A percentile compares a stretch with the other conserved stretches of the same genome.
Evolutionary conservation across 2,888 invertebrate species (phyloP).

Genomic region (Lasioglossum calceatum): DNA sequence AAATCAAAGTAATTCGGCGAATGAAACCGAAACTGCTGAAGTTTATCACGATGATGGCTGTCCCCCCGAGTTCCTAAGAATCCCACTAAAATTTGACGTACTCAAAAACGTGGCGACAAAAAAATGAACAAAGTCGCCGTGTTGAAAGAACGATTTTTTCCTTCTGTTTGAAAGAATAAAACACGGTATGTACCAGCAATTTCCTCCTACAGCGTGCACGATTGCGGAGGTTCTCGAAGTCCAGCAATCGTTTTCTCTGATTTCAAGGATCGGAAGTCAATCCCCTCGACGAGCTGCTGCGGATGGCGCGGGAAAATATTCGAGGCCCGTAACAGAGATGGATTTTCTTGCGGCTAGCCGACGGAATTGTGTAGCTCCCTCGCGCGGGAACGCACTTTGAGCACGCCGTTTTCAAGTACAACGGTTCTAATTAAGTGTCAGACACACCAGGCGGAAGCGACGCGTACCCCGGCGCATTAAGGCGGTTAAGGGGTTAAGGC

Average conservation of each 20-base stretch:
- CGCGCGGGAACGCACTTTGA: constrained; percentile 55
- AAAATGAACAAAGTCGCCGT: not conserved
- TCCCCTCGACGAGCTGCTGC: constrained; percentile 2
- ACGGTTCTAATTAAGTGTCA: constrained; percentile 73
- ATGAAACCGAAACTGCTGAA: not conserved
- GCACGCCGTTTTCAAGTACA: constrained; percentile 64
- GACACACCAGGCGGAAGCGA: constrained; percentile 68
- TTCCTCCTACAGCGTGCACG: not conserved
- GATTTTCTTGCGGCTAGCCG: constrained; percentile 56
- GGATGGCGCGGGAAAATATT: constrained; percentile 69
- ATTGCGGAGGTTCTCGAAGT: not conserved
- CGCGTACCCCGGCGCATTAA: constrained; percentile 69
- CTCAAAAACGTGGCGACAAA: not conserved
- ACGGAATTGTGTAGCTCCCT: constrained; percentile 39
- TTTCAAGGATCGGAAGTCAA: constrained; percentile 33
- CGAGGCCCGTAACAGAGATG: constrained; percentile 35
- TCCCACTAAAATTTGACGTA: not conserved
- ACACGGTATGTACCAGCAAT: not conserved
- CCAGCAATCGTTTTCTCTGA: not conserved
- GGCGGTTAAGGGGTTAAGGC: constrained; percentile 72
- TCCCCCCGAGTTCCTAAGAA: not conserved
- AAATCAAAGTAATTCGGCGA: not conserved
- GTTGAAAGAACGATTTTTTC: not conserved
- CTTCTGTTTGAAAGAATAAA: not conserved
- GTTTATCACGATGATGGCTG: not conserved